These are phyloP conservation scores for Uloborus plumipes DNA, from an alignment of 2,888 invertebrate genomes.

Conservation along the genomic window DNA sequence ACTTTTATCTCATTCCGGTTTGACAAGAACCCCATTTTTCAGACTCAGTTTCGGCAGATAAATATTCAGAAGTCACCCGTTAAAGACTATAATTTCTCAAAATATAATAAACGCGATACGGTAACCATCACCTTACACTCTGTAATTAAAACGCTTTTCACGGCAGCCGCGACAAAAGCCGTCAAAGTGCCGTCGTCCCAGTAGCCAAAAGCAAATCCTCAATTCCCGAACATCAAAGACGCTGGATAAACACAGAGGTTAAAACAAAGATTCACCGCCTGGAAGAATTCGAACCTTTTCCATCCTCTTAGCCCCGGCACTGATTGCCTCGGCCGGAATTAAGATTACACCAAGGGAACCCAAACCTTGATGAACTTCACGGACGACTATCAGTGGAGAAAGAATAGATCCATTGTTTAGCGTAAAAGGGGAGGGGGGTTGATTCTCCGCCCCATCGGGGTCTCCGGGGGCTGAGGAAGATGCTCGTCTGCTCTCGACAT, in stretches of 20 bases:
- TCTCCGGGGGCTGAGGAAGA: constrained; percentile 27
- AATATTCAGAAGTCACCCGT: too few species aligned
- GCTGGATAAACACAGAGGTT: constrained; percentile 34
- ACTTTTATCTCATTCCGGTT: neutral
- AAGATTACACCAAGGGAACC: constrained; percentile 44
- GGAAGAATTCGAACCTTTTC: neutral
- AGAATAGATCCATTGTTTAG: constrained; percentile 55
- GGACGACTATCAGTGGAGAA: constrained; percentile 25
- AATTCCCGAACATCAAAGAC: constrained; percentile 19
- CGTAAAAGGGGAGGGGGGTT: constrained; percentile 27
- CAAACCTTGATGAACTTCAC: constrained; percentile 35
- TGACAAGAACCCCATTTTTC: neutral
- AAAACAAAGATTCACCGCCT: constrained; percentile 25
- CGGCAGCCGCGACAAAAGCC: too few species aligned
- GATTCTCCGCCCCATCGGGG: constrained; percentile 10
- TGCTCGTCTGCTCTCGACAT: constrained; percentile 36
- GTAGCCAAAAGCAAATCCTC: too few species aligned
- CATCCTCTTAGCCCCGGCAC: constrained; percentile 15
- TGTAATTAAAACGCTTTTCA: too few species aligned
- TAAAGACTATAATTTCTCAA: too few species aligned
- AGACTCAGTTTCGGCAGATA: neutral
- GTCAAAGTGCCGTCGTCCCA: too few species aligned
- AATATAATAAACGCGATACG: too few species aligned
- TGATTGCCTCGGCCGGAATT: constrained; percentile 48
- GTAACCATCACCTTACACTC: too few species aligned